Evolutionary conservation across 1,140 invertebrate species (phyloP).

Genomic region (Tetraneura akinire): DNA sequence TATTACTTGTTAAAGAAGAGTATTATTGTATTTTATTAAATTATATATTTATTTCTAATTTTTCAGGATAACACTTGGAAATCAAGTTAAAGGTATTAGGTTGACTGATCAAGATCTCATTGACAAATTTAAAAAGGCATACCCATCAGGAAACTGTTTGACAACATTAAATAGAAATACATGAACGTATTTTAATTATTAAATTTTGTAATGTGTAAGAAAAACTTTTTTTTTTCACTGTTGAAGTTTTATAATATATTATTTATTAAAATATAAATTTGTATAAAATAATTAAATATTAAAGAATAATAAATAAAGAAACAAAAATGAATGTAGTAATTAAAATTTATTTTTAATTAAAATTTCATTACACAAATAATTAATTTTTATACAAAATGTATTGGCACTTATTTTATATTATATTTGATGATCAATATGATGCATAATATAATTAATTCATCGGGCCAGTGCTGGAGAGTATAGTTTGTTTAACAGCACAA

Average conservation of each 20-base stretch:
- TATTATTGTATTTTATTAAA: no score
- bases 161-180: slow-evolving; percentile 57
- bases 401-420: slow-evolving; percentile 34
- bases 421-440: background rate
- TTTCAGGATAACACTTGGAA: slow-evolving; percentile 85
- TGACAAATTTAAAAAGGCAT: slow-evolving; percentile 83
- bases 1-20: no score
- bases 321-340: background rate
- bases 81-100: slow-evolving; percentile 92
- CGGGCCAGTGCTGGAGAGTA: background rate
- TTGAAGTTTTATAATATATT: slow-evolving; percentile 1
- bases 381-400: slow-evolving; percentile 12
- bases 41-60: background rate
- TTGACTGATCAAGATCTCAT: slow-evolving; percentile 91
- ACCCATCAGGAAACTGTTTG: slow-evolving; percentile 92
- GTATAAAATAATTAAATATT: no score
- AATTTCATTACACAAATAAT: slow-evolving; percentile 18
- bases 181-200: background rate
- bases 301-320: background rate
- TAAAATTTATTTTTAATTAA: background rate
- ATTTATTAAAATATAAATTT: background rate
- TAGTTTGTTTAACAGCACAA: background rate
- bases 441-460: background rate
- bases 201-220: background rate
- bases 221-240: background rate